phyloP scores from a whole-genome alignment of 2,113 vertebrate genomes.

The Capra hircus region DNA sequence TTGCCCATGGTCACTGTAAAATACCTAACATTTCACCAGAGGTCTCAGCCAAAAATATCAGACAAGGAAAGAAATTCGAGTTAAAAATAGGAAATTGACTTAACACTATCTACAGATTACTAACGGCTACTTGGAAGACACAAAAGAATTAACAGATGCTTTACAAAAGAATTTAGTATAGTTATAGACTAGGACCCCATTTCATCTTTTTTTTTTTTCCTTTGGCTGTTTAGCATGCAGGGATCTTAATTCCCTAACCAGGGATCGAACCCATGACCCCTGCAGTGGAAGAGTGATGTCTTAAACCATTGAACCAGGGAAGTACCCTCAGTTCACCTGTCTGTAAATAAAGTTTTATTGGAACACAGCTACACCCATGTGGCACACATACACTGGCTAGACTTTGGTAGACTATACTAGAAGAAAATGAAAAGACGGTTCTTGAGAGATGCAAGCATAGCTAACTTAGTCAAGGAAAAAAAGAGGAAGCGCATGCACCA shows the following conservation, averaged over 20 bases:
- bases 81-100: neutral
- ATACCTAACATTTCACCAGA: neutral
- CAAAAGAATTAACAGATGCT: neutral
- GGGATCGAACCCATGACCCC: neutral
- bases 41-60: neutral
- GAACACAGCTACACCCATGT: neutral
- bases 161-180: neutral
- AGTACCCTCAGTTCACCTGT: neutral
- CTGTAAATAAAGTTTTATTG: neutral
- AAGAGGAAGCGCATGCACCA: neutral
- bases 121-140: neutral
- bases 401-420: neutral
- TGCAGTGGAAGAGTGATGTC: neutral
- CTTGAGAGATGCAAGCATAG: neutral
- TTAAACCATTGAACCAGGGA: neutral
- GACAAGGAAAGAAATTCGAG: neutral
- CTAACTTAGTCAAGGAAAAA: neutral
- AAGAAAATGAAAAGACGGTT: neutral
- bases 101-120: neutral
- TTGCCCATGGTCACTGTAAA: neutral
- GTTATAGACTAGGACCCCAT: neutral
- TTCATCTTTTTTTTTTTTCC: accelerated
- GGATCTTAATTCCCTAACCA: neutral
- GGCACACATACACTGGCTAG: neutral
- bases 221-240: neutral